Base-by-base conservation (phyloP, 1,140 invertebrate species). In the Oryzaephilus surinamensis region DNA sequence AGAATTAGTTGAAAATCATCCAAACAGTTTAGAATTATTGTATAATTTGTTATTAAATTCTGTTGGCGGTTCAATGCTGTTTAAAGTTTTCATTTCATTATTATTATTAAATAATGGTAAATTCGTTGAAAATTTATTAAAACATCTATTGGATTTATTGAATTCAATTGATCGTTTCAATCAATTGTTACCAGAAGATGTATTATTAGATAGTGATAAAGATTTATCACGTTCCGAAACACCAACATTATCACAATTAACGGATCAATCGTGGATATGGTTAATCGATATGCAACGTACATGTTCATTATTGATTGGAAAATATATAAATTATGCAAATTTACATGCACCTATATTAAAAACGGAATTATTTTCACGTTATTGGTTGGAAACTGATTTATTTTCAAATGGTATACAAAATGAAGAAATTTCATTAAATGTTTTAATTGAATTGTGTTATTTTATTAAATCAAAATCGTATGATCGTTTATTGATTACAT, bases 271-370 rank as follows among this genome's bases (percentile, higher is more conserved):
- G 6, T 77, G 74, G 73, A 52, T 69, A 3, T 79, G 77, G 76
- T 56, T 77, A 40, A 52, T 78, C 11, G 76, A 79, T 57, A 52
- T 77, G 45, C 73, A 78, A 52, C 55, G 73, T 46, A 66, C 71
- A 0, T 75, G 71, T 54, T 66, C 71, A 18, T 55, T 77, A 19
- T 55, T 80, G 38, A 67, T 78, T 35, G 77, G 77, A 10, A 62
- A 72, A 21, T 73, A 72, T 51, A 60, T 80, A 17, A 71, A 72
- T 2, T 69, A 66, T 10, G 71, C 74, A 64, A 24, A 24, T 24
- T 57, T 69, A 15, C 74, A 74, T 2, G 46, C 63, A 4, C 61
- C 65, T 6, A 37, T 65, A 7, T 62, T 63, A 2, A 47, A 53
- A 21, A 60, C 67, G 39, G 74, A 77, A 55, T 46, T 53, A n/a